Base-by-base conservation (phyloP, 2,113 vertebrate species). In the Gnathonemus echidnorhynchus region DNA sequence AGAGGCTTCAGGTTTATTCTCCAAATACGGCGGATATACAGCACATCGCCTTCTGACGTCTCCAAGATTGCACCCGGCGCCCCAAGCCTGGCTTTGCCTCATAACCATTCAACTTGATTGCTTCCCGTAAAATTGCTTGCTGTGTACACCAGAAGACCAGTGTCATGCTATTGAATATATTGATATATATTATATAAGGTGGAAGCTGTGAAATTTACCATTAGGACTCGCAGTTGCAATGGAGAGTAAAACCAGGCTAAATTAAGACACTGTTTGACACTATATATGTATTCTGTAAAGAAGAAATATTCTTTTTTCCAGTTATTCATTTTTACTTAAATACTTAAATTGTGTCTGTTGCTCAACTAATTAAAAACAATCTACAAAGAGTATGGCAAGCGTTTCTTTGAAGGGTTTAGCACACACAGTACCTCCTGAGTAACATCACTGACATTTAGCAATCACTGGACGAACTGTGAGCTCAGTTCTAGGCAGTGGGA, bases 21-120 rank as follows among this genome's bases (percentile, higher is more conserved):
- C 31, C 21, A 48, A 85, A 85, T 84, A 21, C 39, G 42, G 8
- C 8, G 7, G 15, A 84, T 46, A 84, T 84, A 66, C 62, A 27
- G 8, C 62, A 31, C 62, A 13, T 48, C 9, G 21, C 83, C 83
- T 24, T 85, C 83, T 2, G 42, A 48, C 21, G 19, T 3, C 42
- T 84, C 80, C 21, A 46, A 46, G 80, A 84, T 10, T 21, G 80
- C 80, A 84, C 42, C 24, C 21, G 5, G 35, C 3, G 21, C 42
- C 83, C 42, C 45, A 1, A 17, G 19, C 21, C 42, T 4, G 19
- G 83, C 83, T 85, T 48, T 85, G 42, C 74, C 83, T 85, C 83
- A 85, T 85, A 85, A 85, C 83, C 83, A 85, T 85, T 85, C 83
- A 46, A 48, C 83, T 85, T 85, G 83, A 85, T 85, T 85, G 83